Evolutionary conservation across 35 echinoderm and acorn worm genomes (phyloP).

Genomic region (Ptychodera flava): DNA sequence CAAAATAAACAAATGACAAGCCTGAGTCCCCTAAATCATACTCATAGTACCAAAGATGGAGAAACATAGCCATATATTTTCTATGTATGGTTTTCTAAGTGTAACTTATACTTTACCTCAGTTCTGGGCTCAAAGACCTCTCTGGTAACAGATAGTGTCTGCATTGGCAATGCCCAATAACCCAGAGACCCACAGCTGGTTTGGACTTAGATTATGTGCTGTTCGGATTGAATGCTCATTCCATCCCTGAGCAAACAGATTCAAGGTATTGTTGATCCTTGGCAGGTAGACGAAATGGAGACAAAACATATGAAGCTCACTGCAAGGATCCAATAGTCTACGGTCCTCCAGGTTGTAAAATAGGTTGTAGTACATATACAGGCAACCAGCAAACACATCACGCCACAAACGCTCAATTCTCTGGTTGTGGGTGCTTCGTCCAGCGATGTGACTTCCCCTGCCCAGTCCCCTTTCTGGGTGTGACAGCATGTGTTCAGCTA

Average conservation of each 20-base stretch:
- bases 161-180: neutral
- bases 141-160: no score
- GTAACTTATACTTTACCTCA: no score
- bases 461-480: slow-evolving; percentile 35
- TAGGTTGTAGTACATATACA: slow-evolving; percentile 16
- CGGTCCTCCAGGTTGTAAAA: slow-evolving; percentile 17
- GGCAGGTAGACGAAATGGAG: neutral
- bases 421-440: no score
- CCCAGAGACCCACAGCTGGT: neutral
- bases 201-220: neutral
- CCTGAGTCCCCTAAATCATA: no score
- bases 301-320: slow-evolving; percentile 16
- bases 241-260: slow-evolving; percentile 11
- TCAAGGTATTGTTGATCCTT: slow-evolving; percentile 13
- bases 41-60: no score
- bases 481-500: slow-evolving; percentile 36
- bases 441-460: no score
- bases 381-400: no score
- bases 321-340: slow-evolving; percentile 6
- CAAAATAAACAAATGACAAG: no score
- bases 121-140: no score
- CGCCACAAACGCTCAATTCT: no score
- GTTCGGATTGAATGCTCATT: neutral
- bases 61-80: no score
- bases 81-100: no score